Base-by-base conservation (phyloP, 2,797 vertebrate species). In the Girardinus metallicus region DNA sequence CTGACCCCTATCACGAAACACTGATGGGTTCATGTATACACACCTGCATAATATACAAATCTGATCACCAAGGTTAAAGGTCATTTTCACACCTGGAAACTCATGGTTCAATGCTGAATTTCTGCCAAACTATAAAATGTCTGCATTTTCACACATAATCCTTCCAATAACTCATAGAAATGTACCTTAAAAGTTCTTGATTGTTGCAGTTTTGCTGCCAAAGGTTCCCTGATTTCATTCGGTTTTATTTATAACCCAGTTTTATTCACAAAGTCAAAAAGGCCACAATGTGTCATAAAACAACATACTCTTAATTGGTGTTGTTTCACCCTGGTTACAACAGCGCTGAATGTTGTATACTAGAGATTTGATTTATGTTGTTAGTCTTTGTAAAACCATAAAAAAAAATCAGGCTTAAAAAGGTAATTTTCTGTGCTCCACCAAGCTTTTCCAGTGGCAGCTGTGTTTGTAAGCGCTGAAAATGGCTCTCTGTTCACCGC, bases 391-490 rank as follows among this genome's bases (percentile, higher is more conserved):
- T 29, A 82, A 84, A 79, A 82, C 31, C 74, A 34, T 12, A 47
- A 75, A 12, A 8, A 77, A 74, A 39, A 75, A 72, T 11, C 7
- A 26, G 51, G 86, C 89, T 89, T 83, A 80, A 89, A 87, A 55
- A 79, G 76, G 80, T 75, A 78, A 81, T 80, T 86, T 80, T 53
- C 53, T 73, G 68, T 64, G 84, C 79, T 80, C 71, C 71, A 68
- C 60, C 71, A 87, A 86, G 82, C 89, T 81, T 91, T 83, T 90
- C 87, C 74, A 83, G 86, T 85, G 86, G 86, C 91, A 86, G 84
- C 82, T 34, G 80, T 74, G 84, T 87, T 91, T 92, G 90, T 84
- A 85, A 90, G 87, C 88, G 75, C 88, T 91, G 86, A 91, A 86
- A 92, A 92, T 29, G 66, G 83, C 85, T 77, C 84, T 89, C 85